Evolutionary conservation across 2,113 vertebrate species (phyloP).

Genomic region (Macquaria ambigua): DNA sequence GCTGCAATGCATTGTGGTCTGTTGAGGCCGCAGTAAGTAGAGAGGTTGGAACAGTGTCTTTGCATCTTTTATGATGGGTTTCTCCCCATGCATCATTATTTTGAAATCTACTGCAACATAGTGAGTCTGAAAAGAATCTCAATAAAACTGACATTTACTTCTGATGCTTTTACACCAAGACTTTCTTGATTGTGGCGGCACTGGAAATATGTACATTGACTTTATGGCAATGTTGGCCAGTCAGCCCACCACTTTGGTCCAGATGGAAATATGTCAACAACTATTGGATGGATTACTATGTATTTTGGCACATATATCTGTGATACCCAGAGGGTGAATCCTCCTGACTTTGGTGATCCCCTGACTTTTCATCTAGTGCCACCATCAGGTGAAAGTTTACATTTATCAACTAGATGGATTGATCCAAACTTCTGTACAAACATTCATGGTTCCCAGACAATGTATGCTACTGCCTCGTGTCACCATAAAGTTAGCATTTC

Average conservation of each 20-base stretch:
- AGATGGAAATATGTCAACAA: neutral
- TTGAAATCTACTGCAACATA: neutral
- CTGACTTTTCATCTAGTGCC: neutral
- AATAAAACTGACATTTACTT: neutral
- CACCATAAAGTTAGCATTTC: no score
- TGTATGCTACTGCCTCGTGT: no score
- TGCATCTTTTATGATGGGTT: neutral
- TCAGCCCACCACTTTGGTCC: neutral
- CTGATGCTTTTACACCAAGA: neutral
- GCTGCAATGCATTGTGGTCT: slow-evolving; percentile 21
- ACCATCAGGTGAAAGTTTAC: no score
- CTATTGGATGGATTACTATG: neutral
- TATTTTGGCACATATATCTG: neutral
- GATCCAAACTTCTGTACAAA: no score
- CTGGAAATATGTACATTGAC: neutral
- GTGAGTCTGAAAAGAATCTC: slow-evolving; percentile 1
- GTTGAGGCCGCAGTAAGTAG: neutral
- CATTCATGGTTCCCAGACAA: no score
- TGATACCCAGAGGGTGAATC: neutral
- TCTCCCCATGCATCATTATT: neutral
- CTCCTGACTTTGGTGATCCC: no score
- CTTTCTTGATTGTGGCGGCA: neutral
- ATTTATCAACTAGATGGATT: no score
- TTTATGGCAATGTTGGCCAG: no score
- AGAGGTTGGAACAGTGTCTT: neutral